Base-by-base conservation (phyloP, 2,113 vertebrate species). In the Embiotoca jacksoni region DNA sequence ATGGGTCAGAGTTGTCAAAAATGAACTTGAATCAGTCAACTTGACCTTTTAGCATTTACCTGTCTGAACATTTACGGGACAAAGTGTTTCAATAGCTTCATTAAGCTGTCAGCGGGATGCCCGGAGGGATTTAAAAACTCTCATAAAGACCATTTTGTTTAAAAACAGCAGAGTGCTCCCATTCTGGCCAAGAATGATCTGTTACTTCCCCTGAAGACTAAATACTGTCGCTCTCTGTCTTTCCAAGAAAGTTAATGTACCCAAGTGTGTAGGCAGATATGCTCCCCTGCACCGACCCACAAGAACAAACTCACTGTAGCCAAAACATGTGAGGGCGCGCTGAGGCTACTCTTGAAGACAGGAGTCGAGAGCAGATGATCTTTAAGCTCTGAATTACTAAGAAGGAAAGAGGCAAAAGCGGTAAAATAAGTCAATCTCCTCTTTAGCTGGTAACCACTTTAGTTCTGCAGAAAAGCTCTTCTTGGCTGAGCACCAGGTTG, bases 71-170 rank as follows among this genome's bases (percentile, higher is more conserved):
- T n/a, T 9, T 35, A 70, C 70, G 47, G 59, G 36, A 68, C 44
- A 5, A 74, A 41, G 61, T 70, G 55, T 64, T 72, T 80, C 8
- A 53, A 30, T 23, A 8, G 55, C 47, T 59, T 78, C 30, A 67
- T 80, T 64, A 58, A 81, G 66, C 61, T 76, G 67, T 84, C 60
- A 79, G 61, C 32, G 32, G 39, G 49, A 13, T 7, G 30, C 62
- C n/a, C 23, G 15, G 37, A 47, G 67, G 33, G 33, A 41, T 76
- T 68, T 72, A 0, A 41, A 31, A 55, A 60, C 72, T 23, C 16
- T 11, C 56, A 86, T 84, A 78, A 82, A 56, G 52, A 36, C 41
- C 47, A 36, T 63, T 54, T 74, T 82, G 81, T 76, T 82, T 68
- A 71, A 78, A 53, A 54, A 67, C 31, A 80, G 46, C 23, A n/a